These are phyloP conservation scores for Polypedilum vanderplanki DNA, from an alignment of 1,140 invertebrate genomes.

Conservation along the genomic window DNA sequence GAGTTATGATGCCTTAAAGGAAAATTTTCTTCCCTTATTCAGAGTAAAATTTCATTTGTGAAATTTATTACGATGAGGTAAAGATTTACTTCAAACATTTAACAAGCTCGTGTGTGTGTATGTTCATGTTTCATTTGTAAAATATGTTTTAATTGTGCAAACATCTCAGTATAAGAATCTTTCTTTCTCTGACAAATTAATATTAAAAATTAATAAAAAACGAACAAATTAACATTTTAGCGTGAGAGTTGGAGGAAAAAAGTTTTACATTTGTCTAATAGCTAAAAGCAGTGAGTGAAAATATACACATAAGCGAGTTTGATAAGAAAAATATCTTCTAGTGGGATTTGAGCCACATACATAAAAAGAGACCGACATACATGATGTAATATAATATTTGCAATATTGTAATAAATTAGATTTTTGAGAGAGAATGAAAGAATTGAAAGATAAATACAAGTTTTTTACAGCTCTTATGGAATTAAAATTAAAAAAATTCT, in stretches of 20 bases:
- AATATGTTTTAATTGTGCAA: slow-evolving; percentile 6
- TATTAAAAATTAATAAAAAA: slow-evolving; percentile 20
- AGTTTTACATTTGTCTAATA: slow-evolving; percentile 19
- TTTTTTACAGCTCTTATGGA: neutral
- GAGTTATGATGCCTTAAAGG: slow-evolving; percentile 11
- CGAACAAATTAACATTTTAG: neutral
- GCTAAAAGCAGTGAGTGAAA: neutral
- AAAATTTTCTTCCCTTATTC: neutral
- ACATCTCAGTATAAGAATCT: neutral
- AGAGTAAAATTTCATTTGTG: too few relatives aligned
- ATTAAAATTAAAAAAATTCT: neutral
- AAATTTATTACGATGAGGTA: too few relatives aligned
- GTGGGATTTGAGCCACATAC: neutral
- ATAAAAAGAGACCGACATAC: slow-evolving; percentile 10
- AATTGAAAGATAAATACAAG: slow-evolving; percentile 23
- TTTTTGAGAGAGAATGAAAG: neutral
- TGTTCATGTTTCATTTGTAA: slow-evolving; percentile 4
- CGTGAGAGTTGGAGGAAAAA: neutral
- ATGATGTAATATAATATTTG: neutral
- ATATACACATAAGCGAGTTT: neutral
- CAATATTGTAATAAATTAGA: slow-evolving; percentile 23
- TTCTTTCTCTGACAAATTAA: neutral
- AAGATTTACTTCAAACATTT: neutral
- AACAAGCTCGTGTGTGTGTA: neutral
- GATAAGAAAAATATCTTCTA: slow-evolving; percentile 14